These are phyloP conservation scores for Zaprionus lineosus DNA, from an alignment of 2,888 invertebrate genomes.

Conservation along the genomic window DNA sequence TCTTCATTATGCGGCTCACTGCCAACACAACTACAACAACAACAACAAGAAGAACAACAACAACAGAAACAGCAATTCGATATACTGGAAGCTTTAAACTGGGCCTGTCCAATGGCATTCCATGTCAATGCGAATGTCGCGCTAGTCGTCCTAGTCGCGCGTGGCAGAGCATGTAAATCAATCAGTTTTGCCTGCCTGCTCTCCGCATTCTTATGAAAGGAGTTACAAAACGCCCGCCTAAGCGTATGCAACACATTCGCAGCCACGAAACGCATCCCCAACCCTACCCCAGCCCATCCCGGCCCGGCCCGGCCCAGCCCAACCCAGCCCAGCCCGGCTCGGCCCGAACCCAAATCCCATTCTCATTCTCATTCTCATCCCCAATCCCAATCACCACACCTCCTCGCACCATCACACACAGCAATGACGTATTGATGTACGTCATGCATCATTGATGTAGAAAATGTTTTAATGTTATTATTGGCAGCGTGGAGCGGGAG, in stretches of 20 bases:
- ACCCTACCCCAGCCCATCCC: too few species aligned
- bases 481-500: conserved; percentile 34
- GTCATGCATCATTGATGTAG: conserved; percentile 76
- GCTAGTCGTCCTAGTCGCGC: conserved; percentile 47
- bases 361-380: too few species aligned
- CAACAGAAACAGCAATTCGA: conserved; percentile 22
- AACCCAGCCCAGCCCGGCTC: too few species aligned
- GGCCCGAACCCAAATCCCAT: too few species aligned
- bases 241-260: conserved; percentile 63
- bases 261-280: too few species aligned
- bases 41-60: too few species aligned
- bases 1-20: conserved; percentile 46
- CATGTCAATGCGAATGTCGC: conserved; percentile 57
- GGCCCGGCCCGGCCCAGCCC: too few species aligned
- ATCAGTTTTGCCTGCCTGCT: conserved; percentile 61
- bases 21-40: too few species aligned
- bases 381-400: not conserved
- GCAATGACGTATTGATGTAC: conserved; percentile 70
- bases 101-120: conserved; percentile 55
- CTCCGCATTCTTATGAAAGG: conserved; percentile 38
- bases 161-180: conserved; percentile 70
- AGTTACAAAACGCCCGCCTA: conserved; percentile 55
- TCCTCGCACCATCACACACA: not conserved
- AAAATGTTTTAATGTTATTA: conserved; percentile 77
- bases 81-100: conserved; percentile 31